Evolutionary conservation across 2,888 invertebrate species (phyloP).

Genomic region (Steinernema scapterisci): DNA sequence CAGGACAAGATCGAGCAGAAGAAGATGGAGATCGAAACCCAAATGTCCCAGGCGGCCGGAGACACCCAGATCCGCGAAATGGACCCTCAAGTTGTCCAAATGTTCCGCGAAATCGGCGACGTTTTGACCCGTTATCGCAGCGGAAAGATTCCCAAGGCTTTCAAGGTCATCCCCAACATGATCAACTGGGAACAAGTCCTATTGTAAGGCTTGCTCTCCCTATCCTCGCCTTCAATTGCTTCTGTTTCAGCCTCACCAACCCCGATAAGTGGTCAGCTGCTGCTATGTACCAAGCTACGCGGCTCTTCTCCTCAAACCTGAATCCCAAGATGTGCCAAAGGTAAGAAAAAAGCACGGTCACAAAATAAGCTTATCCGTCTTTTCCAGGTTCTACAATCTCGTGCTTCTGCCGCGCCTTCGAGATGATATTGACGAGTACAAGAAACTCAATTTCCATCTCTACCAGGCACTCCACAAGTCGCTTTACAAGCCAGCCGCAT

Average conservation of each 20-base stretch:
- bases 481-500: conserved; percentile 93
- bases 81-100: conserved; percentile 79
- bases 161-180: conserved; percentile 90
- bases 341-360: conserved; percentile 54
- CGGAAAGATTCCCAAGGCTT: conserved; percentile 95
- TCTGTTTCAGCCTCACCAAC: conserved; percentile 71
- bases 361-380: conserved; percentile 44
- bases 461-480: conserved; percentile 91
- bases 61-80: conserved; percentile 69
- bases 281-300: conserved; percentile 91
- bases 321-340: conserved; percentile 95
- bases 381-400: conserved; percentile 79
- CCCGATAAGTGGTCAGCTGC: conserved; percentile 97
- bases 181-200: conserved; percentile 69
- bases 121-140: conserved; percentile 86
- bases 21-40: conserved; percentile 83
- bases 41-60: conserved; percentile 80
- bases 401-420: conserved; percentile 86
- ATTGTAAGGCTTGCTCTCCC: conserved; percentile 47
- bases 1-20: conserved; percentile 90
- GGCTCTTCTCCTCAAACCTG: conserved; percentile 94
- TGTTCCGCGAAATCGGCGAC: conserved; percentile 88
- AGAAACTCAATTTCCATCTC: conserved; percentile 90
- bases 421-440: conserved; percentile 93
- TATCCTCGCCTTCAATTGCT: not conserved